Conservation (phyloP, 2,888 invertebrate species). For the Archips xylosteana region DNA sequence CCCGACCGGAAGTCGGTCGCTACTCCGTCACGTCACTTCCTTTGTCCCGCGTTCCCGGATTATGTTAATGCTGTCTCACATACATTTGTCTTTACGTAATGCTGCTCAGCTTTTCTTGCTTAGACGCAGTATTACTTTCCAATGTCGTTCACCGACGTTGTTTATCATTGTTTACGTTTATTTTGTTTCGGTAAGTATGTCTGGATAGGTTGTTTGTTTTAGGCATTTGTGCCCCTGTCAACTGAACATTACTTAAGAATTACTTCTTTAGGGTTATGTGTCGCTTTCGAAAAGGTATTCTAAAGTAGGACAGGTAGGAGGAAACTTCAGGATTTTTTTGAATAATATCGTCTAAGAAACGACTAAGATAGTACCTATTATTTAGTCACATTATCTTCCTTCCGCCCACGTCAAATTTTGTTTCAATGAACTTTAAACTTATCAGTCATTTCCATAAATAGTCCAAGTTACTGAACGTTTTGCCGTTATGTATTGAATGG, state of each 20-base stretch:
- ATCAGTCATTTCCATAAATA: neutral
- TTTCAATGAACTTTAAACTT: too few species aligned
- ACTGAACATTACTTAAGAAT: too few species aligned
- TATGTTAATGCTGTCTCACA: conserved; percentile 79
- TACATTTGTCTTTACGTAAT: conserved; percentile 81
- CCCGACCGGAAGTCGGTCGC: conserved; percentile 57
- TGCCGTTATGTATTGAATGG: neutral
- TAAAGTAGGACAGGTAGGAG: too few species aligned
- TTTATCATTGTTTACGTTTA: conserved; percentile 70
- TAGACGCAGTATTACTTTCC: conserved; percentile 70
- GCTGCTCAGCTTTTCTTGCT: conserved; percentile 67
- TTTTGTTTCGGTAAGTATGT: conserved; percentile 47
- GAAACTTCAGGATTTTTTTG: too few species aligned
- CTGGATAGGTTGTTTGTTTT: neutral
- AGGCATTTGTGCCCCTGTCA: neutral
- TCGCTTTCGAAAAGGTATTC: too few species aligned
- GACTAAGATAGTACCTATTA: too few species aligned
- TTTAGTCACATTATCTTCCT: too few species aligned
- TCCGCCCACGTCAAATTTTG: too few species aligned
- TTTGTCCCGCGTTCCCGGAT: conserved; percentile 73
- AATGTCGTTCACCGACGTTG: conserved; percentile 67
- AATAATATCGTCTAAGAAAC: too few species aligned
- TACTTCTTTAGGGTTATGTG: too few species aligned
- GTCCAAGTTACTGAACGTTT: neutral
- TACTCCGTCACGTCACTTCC: conserved; percentile 69